Evolutionary conservation across 1,140 invertebrate species (phyloP), one percentile per base, ranked within the genome.

Genomic region (Zaprionus vittiger): DNA sequence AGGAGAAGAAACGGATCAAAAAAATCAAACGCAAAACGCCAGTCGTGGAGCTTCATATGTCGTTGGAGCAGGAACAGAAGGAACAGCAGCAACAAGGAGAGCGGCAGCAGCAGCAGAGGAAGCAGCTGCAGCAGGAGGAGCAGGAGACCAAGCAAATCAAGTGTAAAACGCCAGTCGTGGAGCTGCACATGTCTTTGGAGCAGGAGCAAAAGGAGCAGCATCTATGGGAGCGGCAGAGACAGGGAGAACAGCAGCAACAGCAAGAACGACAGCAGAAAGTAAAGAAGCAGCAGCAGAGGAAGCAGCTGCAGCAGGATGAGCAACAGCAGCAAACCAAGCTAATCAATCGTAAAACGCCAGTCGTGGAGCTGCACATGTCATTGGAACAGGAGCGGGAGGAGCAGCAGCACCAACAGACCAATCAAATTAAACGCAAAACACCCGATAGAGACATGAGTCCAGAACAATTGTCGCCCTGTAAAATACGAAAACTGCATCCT

Each of bases 311-410:
- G 26, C 26, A 28, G 26, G 34, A 65, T 0, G 4, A 15, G 14
- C 12, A 41, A 6, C 14, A 41, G 15, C 38, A 41, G 15, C 4
- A 41, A 14, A 41, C 31, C 1, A n/a, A n/a, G 38, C 14, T 0
- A 41, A n/a, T n/a, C 38, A 41, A 41, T 5, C 0, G 31, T 34
- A 34, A 34, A 34, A 3, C 4, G 20, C 20, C 47, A 4, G 9
- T 61, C 6, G 34, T 55, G 5, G 37, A 83, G 2, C 1, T 74
- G 11, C 80, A 89, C 17, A 72, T 83, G 84, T 80, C 81, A 0
- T 12, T 80, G 2, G 74, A 87, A 28, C 80, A 89, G 17, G 37
- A 60, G 9, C 60, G 57, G 5, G 11, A 34, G 7, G 15, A 62
- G 7, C 20, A 54, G 6, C 34, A 24, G 34, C 34, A 22, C 0